A percentile compares a stretch with the other conserved stretches of the same genome.
Evolutionary conservation across 2,113 vertebrate genomes (phyloP).

Genomic region (Neoarius graeffei): DNA sequence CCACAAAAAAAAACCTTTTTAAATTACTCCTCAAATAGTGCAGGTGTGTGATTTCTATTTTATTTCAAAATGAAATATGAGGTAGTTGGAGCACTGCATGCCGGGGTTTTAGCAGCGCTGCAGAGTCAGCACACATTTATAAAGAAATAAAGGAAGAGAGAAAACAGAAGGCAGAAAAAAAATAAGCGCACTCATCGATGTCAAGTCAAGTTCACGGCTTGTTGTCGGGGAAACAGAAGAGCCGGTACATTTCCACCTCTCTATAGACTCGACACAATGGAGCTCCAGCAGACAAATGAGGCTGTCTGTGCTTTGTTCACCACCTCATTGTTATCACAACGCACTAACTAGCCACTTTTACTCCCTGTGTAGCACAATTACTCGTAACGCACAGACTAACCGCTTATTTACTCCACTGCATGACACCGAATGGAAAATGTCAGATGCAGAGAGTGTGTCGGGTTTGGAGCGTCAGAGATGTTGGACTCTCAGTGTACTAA

Average conservation of each 20-base stretch:
- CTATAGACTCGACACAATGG: slow-evolving; percentile 12
- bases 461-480: not conserved
- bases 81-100: not conserved
- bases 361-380: not conserved
- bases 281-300: slow-evolving; percentile 23
- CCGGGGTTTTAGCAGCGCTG: not conserved
- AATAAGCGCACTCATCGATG: not conserved
- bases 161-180: not conserved
- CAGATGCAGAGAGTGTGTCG: not conserved
- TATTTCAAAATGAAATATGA: not conserved
- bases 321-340: slow-evolving; percentile 15
- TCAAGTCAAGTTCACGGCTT: slow-evolving; percentile 6
- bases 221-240: slow-evolving; percentile 38
- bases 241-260: slow-evolving; percentile 4
- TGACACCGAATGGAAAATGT: not conserved
- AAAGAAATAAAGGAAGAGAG: not conserved
- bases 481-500: not conserved
- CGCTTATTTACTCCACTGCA: slow-evolving; percentile 19
- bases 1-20: not conserved
- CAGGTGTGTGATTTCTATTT: not conserved
- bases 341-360: slow-evolving; percentile 23
- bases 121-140: not conserved
- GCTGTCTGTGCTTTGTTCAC: not conserved
- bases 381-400: slow-evolving; percentile 5
- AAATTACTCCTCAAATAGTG: not conserved